Base-by-base conservation (phyloP, 2,113 vertebrate species). In the Uropsilus gracilis region DNA sequence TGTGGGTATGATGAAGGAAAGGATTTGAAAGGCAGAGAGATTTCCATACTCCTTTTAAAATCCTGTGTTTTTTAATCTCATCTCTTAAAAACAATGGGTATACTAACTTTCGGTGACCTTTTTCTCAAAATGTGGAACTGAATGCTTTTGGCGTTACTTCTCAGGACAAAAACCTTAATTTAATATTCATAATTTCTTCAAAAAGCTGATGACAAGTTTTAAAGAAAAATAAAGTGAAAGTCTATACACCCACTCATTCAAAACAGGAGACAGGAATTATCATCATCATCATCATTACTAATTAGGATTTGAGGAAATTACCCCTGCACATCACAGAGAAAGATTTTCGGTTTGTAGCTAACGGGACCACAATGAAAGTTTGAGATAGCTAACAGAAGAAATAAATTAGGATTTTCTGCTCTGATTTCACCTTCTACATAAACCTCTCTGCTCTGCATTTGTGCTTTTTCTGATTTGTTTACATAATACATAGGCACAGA, bases 391-490 rank as follows among this genome's bases (percentile, higher is more conserved):
- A 37, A 86, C 34, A 88, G 22, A 77, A 97, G 78, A 93, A 92
- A 92, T 75, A 80, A 91, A 64, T 89, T 86, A 63, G 63, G 20
- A 75, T 68, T 81, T 94, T 91, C 53, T 95, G 50, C 68, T 90
- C 44, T 94, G 61, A 89, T 64, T 94, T 92, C 64, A 86, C 83
- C 68, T 93, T 93, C 73, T 39, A 71, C 34, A 75, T 30, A 75
- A 85, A 90, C 12, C 48, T 44, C 42, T 95, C 30, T 82, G 66
- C 50, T 90, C n/a, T 44, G 53, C 86, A 72, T 89, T 78, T 75
- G 80, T 81, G 61, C 81, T 95, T 94, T 80, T 83, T 87, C 53
- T 37, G 53, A 86, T 30, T 64, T 95, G 88, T 90, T 96, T 92
- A 85, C 39, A 75, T 46, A 89, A 77, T 85, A 69, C 39, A 83